Base-by-base conservation (phyloP, 2,888 invertebrate species). In the Euzophera pinguis region DNA sequence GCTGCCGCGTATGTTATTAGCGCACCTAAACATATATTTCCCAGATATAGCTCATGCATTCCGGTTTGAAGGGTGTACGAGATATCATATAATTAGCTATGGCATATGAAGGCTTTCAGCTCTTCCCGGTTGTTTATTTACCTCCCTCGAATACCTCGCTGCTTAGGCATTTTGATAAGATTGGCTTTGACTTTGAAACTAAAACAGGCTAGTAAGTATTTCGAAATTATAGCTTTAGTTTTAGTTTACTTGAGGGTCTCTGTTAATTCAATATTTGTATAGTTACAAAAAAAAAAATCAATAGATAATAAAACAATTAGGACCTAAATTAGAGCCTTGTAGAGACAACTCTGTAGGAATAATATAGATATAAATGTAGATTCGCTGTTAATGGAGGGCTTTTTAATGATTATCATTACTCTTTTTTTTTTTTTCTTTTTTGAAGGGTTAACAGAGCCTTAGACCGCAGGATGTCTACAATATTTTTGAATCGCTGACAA, bases 41-140 rank as follows among this genome's bases (percentile, higher is more conserved):
- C 5, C 4, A 45, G 32, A 45, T 16, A 39, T 39, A 39, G 39
- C 10, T 32, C 32, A 14, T 32, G 13, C 45, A 45, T 45, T 45
- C 45, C 45, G 45, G 45, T 45, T 45, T 45, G 45, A 45, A 45
- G 45, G 45, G 45, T 45, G 43, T 43, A 27, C 45, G 14, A 39
- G 39, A 12, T 12, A 32, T 32, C 45, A 45, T 45, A 45, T 34
- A 45, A 45, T 45, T 45, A 45, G 45, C 45, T 45, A 32, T n/a
- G 39, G 10, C 14, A 14, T 39, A 39, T 10, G 45, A 34, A 43
- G 32, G 32, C 45, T 45, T 34, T 45, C 45, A 32, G 45, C 45
- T 45, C 34, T 32, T 8, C 45, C 32, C 39, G 39, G 14, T 12
- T 32, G 43, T 45, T 10, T 14, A 2, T 16, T 8, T 32, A 13